These are phyloP conservation scores for Ptyas mucosa DNA, from an alignment of 2,113 vertebrate species.

Conservation along the genomic window DNA sequence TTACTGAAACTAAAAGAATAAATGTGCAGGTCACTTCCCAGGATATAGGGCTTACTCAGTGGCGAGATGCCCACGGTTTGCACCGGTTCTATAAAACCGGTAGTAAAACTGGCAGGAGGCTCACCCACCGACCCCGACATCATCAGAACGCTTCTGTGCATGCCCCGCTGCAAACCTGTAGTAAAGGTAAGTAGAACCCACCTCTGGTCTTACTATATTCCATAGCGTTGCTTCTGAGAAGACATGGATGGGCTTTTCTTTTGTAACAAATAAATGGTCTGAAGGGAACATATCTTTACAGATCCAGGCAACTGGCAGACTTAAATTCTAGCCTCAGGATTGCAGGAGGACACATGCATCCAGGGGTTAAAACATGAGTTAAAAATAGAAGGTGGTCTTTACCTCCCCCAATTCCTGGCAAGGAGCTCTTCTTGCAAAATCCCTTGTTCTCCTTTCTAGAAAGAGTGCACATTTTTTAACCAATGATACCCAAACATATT, in stretches of 20 bases:
- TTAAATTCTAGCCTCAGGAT: not conserved
- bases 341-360: not conserved
- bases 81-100: no score
- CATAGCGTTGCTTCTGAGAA: not conserved
- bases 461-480: not conserved
- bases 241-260: not conserved
- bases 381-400: slow-evolving; percentile 4
- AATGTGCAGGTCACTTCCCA: not conserved
- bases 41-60: not conserved
- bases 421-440: not conserved
- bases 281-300: not conserved
- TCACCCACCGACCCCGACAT: no score
- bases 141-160: no score
- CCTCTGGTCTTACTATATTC: not conserved
- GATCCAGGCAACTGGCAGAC: not conserved
- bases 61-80: no score
- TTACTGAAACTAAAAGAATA: not conserved
- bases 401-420: not conserved
- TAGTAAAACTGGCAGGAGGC: no score
- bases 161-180: no score
- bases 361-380: not conserved
- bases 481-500: not conserved
- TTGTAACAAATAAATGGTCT: not conserved
- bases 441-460: not conserved
- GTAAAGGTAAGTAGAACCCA: no score